phyloP scores from a whole-genome alignment of 2,888 invertebrate genomes.

The Nemoura dubitans region DNA sequence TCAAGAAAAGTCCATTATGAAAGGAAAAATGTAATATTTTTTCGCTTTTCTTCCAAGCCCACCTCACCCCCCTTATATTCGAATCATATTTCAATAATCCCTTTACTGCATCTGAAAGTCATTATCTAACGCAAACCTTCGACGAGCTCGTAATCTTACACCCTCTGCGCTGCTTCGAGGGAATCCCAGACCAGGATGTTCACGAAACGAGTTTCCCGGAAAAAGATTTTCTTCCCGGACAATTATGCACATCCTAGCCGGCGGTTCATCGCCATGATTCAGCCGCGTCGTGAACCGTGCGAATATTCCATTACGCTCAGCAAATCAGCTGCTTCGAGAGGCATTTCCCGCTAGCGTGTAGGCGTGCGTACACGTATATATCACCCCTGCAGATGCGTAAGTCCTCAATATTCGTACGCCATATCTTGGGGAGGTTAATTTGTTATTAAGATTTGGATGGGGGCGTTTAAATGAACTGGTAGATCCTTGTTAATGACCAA shows the following conservation, averaged over 20 bases:
- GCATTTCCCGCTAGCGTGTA: not conserved
- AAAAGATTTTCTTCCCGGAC: not conserved
- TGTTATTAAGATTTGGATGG: not conserved
- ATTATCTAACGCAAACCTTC: not conserved
- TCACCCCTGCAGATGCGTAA: not conserved
- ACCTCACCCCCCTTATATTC: not conserved
- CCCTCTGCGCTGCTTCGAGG: not conserved
- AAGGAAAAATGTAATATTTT: constrained; percentile 7
- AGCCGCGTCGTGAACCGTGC: not conserved
- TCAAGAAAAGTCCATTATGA: constrained; percentile 5
- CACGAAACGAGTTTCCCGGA: not conserved
- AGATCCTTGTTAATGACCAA: constrained; percentile 4
- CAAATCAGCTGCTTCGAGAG: not conserved
- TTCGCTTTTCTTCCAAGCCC: not conserved
- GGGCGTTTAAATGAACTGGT: not conserved
- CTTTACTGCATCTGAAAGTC: constrained; percentile 7
- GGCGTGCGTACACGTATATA: constrained; percentile 12
- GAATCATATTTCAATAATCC: constrained; percentile 12
- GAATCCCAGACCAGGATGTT: not conserved
- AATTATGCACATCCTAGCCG: not conserved
- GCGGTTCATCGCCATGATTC: not conserved
- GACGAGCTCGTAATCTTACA: not conserved
- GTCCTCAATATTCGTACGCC: not conserved
- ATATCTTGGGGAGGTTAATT: not conserved
- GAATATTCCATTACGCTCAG: not conserved